Conservation (phyloP, 2,888 invertebrate species). For the Drosophila macrospina region DNA sequence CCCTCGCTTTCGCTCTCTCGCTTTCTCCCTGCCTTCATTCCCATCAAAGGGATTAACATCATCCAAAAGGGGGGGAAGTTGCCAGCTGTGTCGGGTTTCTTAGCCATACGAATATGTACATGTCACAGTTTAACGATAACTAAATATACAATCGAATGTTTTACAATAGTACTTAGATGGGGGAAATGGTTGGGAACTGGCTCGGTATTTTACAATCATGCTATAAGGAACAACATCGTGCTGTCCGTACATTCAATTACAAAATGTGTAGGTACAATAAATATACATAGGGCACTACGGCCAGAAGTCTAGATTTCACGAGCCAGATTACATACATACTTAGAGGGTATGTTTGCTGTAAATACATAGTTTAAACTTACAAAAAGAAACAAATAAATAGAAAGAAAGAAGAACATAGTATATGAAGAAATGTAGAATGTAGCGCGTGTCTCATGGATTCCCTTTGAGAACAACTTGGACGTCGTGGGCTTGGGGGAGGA, state of each 20-base stretch:
- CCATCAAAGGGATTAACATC: conserved; percentile 29
- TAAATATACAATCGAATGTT: conserved; percentile 49
- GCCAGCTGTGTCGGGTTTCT: conserved; percentile 17
- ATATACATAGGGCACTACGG: conserved; percentile 6
- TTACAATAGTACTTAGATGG: conserved; percentile 38
- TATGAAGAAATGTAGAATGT: conserved; percentile 39
- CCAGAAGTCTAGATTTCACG: conserved; percentile 16
- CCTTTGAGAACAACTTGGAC: conserved; percentile 81
- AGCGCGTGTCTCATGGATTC: conserved; percentile 84
- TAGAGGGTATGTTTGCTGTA: conserved; percentile 22
- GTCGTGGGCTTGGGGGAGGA: conserved; percentile 29
- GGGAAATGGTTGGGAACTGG: conserved; percentile 9
- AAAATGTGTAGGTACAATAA: conserved; percentile 10
- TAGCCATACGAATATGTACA: conserved; percentile 48
- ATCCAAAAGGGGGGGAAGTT: conserved; percentile 23
- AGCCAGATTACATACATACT: conserved; percentile 21
- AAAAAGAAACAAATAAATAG: conserved; percentile 28
- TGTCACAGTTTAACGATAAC: conserved; percentile 57
- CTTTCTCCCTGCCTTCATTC: conserved; percentile 7
- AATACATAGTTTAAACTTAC: conserved; percentile 26
- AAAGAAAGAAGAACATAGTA: conserved; percentile 20
- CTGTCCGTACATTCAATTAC: conserved; percentile 19
- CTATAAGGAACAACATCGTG: conserved; percentile 19
- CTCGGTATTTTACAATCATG: conserved; percentile 15
- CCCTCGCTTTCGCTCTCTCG: conserved; percentile 22